These are phyloP conservation scores for Heliconius cydno DNA, from an alignment of 2,888 invertebrate genomes.

Conservation along the genomic window DNA sequence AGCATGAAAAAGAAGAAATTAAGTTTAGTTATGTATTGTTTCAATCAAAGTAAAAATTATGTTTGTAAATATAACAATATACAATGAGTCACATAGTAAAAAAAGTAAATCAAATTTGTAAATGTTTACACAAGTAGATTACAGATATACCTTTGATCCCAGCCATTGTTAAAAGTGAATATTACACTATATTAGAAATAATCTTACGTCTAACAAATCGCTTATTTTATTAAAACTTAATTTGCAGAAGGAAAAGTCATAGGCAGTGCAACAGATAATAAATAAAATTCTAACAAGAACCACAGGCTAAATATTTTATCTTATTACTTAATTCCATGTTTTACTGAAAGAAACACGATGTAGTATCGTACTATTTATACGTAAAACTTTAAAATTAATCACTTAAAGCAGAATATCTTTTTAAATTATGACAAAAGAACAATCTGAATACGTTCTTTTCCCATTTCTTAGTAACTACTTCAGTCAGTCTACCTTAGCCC, in stretches of 20 bases:
- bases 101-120: neutral
- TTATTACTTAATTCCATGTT: neutral
- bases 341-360: neutral
- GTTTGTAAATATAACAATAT: constrained; percentile 67
- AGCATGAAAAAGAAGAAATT: constrained; percentile 65
- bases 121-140: constrained; percentile 38
- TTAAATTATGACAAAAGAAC: neutral
- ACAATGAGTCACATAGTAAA: constrained; percentile 64
- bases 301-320: neutral
- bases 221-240: constrained; percentile 39
- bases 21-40: constrained; percentile 45
- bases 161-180: constrained; percentile 64
- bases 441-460: neutral
- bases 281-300: neutral
- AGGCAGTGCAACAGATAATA: constrained; percentile 24
- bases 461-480: neutral
- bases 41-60: constrained; percentile 48
- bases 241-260: constrained; percentile 39
- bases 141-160: constrained; percentile 75
- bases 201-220: constrained; percentile 45
- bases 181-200: constrained; percentile 30
- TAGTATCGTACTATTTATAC: neutral
- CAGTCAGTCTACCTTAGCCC: neutral
- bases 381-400: neutral
- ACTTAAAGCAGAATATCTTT: neutral